Evolutionary conservation across 2,888 invertebrate genomes (phyloP).

Genomic region (Oscheius sp.): DNA sequence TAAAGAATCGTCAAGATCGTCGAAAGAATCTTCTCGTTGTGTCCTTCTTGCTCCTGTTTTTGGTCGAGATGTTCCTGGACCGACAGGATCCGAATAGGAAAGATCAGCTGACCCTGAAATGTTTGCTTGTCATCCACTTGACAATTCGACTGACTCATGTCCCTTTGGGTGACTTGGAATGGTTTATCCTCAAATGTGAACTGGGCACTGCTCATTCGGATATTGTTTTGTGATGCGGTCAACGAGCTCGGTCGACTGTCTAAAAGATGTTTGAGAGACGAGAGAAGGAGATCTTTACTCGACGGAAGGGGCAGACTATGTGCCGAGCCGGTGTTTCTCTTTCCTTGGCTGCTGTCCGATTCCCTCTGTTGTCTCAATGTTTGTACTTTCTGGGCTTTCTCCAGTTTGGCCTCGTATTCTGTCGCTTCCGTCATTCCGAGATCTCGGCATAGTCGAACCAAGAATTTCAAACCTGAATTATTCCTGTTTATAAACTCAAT

Average conservation of each 20-base stretch:
- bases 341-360: slow-evolving; percentile 67
- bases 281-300: slow-evolving; percentile 1
- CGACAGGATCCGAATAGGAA: slow-evolving; percentile 75
- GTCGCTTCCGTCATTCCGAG: slow-evolving; percentile 90
- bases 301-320: slow-evolving; percentile 48
- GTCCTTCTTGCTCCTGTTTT: slow-evolving; percentile 73
- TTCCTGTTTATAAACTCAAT: slow-evolving; percentile 75
- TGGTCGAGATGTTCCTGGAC: slow-evolving; percentile 75
- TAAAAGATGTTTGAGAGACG: neutral
- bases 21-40: slow-evolving; percentile 81
- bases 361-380: slow-evolving; percentile 55
- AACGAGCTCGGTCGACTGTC: slow-evolving; percentile 49
- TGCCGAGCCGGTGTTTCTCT: slow-evolving; percentile 63
- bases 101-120: slow-evolving; percentile 66
- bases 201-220: slow-evolving; percentile 47
- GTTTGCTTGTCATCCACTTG: neutral
- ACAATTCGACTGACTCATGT: slow-evolving; percentile 51
- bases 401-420: slow-evolving; percentile 74
- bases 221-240: slow-evolving; percentile 31
- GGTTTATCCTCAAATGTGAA: slow-evolving; percentile 47
- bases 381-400: slow-evolving; percentile 46
- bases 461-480: slow-evolving; percentile 79
- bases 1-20: slow-evolving; percentile 82
- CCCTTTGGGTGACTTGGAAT: slow-evolving; percentile 54
- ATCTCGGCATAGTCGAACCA: slow-evolving; percentile 89